Evolutionary conservation across 2,797 vertebrate species (phyloP).

Genomic region (Chaenodraco wilsoni): DNA sequence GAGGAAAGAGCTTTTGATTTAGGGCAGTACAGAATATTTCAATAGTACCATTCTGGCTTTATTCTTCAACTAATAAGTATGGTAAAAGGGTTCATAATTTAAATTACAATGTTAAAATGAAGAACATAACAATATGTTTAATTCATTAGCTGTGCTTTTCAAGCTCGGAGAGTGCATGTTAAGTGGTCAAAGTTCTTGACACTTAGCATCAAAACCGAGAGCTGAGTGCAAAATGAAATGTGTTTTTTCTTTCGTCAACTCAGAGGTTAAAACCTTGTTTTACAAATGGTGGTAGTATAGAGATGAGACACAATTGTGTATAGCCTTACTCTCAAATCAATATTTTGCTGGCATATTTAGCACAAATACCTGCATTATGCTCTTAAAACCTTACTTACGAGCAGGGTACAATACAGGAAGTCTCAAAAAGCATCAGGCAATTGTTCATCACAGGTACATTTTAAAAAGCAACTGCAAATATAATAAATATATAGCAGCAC

Average conservation of each 20-base stretch:
- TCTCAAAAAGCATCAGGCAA: not conserved
- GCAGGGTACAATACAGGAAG: not conserved
- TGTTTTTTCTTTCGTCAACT: too few relatives aligned
- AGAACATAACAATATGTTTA: too few relatives aligned
- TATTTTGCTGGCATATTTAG: not conserved
- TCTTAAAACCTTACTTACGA: not conserved
- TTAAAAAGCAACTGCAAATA: not conserved
- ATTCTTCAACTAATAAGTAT: conserved; percentile 2
- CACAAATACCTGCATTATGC: not conserved
- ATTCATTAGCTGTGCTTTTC: too few relatives aligned
- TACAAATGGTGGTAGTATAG: too few relatives aligned
- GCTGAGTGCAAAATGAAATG: too few relatives aligned
- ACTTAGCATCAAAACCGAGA: too few relatives aligned
- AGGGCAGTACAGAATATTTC: not conserved
- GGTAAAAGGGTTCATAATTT: not conserved
- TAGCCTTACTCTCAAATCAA: too few relatives aligned
- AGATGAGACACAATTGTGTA: too few relatives aligned
- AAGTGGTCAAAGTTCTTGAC: too few relatives aligned
- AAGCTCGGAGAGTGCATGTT: too few relatives aligned
- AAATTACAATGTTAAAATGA: not conserved
- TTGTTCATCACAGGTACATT: not conserved
- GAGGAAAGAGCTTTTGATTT: not conserved
- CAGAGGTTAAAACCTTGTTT: too few relatives aligned
- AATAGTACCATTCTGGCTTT: not conserved
- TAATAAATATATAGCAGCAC: not conserved